Base-by-base conservation (phyloP, 2,888 invertebrate species). In the Criorhina ranunculi region DNA sequence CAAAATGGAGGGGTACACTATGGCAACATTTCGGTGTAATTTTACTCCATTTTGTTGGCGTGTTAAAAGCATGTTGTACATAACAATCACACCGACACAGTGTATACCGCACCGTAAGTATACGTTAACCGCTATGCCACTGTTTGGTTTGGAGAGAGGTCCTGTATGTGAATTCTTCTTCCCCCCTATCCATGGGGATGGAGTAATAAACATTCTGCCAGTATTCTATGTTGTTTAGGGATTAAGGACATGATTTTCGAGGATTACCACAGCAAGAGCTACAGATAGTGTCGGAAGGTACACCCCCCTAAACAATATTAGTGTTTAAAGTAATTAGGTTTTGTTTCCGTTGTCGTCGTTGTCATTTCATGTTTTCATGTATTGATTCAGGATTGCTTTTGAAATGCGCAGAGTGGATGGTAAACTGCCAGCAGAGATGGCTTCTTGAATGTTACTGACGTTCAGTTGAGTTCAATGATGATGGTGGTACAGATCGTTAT, bases 11-110 rank as follows among this genome's bases (percentile, higher is more conserved):
- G 69, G 66, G 55, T 73, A 75, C 69, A 83, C 83, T 73, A 73
- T 69, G 79, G 75, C 60, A 83, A 83, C 57, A 70, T 80, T 85
- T 80, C 46, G 80, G 79, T 79, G 85, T 80, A 80, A 85, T 85
- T 85, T 85, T 44, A 57, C 66, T 85, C 57, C 85, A 85, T 80
- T 80, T 59, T 75, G 85, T 80, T 70, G 85, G 85, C 80, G 85
- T 85, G 85, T 80, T 85, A 85, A 85, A 80, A 85, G 85, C 85
- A 85, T 80, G 85, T 85, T 80, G 73, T 80, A 85, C 85, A 80
- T 76, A 80, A 85, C 80, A 85, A 85, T 85, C 85, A 80, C 75
- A 85, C 80, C 51, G 57, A 75, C 75, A 73, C 60, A 33, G 19
- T 55, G 46, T 62, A 75, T 53, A 73, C 37, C 55, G 53, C 29